Conservation (phyloP, 2,888 invertebrate species). For the Tiliacea citrago region DNA sequence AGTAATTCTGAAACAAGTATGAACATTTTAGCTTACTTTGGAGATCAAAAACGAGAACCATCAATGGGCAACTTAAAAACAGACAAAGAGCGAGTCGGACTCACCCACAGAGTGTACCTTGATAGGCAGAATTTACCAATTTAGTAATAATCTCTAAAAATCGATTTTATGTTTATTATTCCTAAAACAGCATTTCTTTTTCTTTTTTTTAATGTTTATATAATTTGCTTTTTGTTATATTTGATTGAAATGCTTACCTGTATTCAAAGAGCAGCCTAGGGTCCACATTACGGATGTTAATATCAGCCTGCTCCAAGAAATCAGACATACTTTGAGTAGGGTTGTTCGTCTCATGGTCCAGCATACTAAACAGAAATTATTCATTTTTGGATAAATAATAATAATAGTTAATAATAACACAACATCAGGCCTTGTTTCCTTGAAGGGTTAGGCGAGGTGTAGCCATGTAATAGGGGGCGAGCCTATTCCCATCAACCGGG, state of each 20-base stretch:
- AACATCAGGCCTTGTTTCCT: no score
- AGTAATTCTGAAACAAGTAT: conserved; percentile 73
- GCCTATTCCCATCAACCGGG: no score
- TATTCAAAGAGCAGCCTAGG: conserved; percentile 61
- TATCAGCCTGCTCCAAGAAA: conserved; percentile 67
- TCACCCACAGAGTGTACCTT: background rate
- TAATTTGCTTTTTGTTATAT: background rate
- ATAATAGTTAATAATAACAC: no score
- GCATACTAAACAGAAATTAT: conserved; percentile 64
- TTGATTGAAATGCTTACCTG: conserved; percentile 63
- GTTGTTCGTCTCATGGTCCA: conserved; percentile 65
- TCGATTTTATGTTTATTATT: background rate
- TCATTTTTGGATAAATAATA: background rate
- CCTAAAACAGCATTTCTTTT: background rate
- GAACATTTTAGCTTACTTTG: conserved; percentile 2
- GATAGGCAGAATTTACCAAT: background rate
- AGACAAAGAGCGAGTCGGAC: background rate
- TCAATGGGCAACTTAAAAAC: background rate
- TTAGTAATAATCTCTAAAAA: background rate
- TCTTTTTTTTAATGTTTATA: background rate
- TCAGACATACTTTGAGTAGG: conserved; percentile 61
- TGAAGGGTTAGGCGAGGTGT: no score
- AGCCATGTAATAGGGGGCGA: no score
- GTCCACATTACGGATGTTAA: conserved; percentile 60
- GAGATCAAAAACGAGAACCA: background rate